phyloP scores from a whole-genome alignment of 2,888 invertebrate genomes.

The Caenorhabditis virilis region DNA sequence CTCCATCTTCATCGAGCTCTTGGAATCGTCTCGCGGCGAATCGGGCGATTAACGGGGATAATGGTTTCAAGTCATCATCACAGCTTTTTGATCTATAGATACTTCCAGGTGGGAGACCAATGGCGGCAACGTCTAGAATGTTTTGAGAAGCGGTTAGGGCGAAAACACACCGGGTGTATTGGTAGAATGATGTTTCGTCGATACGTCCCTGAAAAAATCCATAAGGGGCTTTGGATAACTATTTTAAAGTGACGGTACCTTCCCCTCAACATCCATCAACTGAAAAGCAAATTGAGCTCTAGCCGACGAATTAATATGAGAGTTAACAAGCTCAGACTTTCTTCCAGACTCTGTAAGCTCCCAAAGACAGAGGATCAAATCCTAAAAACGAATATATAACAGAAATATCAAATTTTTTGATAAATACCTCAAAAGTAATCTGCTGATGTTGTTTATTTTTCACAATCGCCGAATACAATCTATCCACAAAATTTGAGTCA shows the following conservation, averaged over 20 bases:
- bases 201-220: constrained; percentile 47
- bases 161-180: constrained; percentile 54
- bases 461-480: constrained; percentile 55
- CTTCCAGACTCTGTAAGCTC: constrained; percentile 46
- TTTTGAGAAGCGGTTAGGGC: constrained; percentile 48
- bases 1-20: constrained; percentile 53
- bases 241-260: constrained; percentile 25
- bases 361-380: constrained; percentile 56
- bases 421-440: constrained; percentile 49
- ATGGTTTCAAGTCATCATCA: constrained; percentile 40
- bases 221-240: neutral
- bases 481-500: constrained; percentile 59
- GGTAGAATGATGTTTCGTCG: constrained; percentile 47
- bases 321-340: constrained; percentile 26
- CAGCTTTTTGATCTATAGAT: constrained; percentile 43
- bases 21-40: constrained; percentile 24
- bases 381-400: constrained; percentile 29
- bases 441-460: constrained; percentile 51
- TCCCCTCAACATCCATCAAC: constrained; percentile 55
- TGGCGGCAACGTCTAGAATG: constrained; percentile 18
- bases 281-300: constrained; percentile 56
- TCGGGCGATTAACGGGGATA: constrained; percentile 33
- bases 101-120: constrained; percentile 43
- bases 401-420: neutral
- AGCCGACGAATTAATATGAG: constrained; percentile 47